A percentile compares a stretch with the other conserved stretches of the same genome.
Conservation (phyloP, 2,797 vertebrate genomes). For the Austrolebias charrua region DNA sequence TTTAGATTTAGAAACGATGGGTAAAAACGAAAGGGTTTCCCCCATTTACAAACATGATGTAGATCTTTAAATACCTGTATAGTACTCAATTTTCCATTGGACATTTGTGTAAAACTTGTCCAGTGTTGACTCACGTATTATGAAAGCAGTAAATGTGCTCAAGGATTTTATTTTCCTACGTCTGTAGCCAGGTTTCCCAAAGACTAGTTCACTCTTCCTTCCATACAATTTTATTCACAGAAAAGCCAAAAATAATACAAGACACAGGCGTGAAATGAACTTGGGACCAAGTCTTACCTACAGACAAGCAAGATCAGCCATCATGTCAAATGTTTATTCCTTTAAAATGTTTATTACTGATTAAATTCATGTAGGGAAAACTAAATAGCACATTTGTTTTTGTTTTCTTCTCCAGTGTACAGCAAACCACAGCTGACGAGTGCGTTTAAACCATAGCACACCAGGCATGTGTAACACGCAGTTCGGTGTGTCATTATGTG, state of each 20-base stretch:
- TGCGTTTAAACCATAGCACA: slow-evolving; percentile 71
- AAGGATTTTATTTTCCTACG: too few relatives aligned
- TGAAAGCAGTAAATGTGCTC: too few relatives aligned
- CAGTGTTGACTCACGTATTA: too few relatives aligned
- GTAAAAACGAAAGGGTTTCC: too few relatives aligned
- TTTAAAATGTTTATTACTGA: slow-evolving; percentile 84
- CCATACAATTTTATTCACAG: slow-evolving; percentile 58
- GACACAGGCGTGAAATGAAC: slow-evolving; percentile 46
- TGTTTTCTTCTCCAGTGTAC: slow-evolving; percentile 82
- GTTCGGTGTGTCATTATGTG: slow-evolving; percentile 64
- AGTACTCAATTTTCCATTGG: too few relatives aligned
- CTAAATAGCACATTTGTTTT: slow-evolving; percentile 76
- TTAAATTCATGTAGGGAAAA: slow-evolving; percentile 79
- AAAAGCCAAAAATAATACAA: slow-evolving; percentile 28
- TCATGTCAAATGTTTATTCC: slow-evolving; percentile 79
- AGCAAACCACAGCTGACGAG: slow-evolving; percentile 80
- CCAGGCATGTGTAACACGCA: slow-evolving; percentile 53
- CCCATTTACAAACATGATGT: too few relatives aligned
- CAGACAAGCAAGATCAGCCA: slow-evolving; percentile 56
- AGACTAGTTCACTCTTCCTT: slow-evolving; percentile 36
- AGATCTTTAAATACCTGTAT: too few relatives aligned
- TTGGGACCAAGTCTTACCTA: slow-evolving; percentile 41
- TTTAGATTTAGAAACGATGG: too few relatives aligned
- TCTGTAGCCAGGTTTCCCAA: not conserved
- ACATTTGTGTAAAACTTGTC: too few relatives aligned